Percentiles rank a stretch among this genome's conserved stretches.
Conservation (phyloP, 2,113 vertebrate species). For the Sula dactylatra region DNA sequence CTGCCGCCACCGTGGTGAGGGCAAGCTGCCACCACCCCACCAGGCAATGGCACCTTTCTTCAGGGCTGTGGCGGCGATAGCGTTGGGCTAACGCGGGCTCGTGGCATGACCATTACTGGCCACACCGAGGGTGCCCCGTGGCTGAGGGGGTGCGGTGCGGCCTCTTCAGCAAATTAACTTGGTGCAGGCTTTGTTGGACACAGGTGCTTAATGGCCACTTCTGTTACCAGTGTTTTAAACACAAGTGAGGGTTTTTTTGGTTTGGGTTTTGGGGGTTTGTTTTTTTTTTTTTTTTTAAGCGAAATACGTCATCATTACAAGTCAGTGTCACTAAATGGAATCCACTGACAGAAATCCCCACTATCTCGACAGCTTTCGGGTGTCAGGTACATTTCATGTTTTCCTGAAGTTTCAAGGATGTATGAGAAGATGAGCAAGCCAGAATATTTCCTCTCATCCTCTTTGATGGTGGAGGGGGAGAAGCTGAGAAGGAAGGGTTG, state of each 20-base stretch:
- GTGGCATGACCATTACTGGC: rapidly evolving
- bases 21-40: rapidly evolving
- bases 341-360: neutral
- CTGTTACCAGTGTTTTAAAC: neutral
- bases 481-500: neutral
- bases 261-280: neutral
- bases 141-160: neutral
- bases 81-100: neutral
- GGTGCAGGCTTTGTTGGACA: rapidly evolving
- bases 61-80: rapidly evolving
- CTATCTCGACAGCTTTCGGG: neutral
- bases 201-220: neutral
- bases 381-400: neutral
- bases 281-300: neutral
- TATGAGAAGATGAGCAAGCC: neutral
- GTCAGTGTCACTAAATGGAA: neutral
- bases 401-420: neutral
- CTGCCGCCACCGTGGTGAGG: rapidly evolving
- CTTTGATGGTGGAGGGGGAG: neutral
- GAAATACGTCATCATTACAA: neutral
- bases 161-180: rapidly evolving
- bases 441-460: neutral
- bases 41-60: neutral
- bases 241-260: neutral
- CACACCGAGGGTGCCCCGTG: rapidly evolving